Percentiles rank a stretch among this genome's conserved stretches.
Conservation (phyloP, 1,140 invertebrate species). For the Trialeurodes vaporariorum region DNA sequence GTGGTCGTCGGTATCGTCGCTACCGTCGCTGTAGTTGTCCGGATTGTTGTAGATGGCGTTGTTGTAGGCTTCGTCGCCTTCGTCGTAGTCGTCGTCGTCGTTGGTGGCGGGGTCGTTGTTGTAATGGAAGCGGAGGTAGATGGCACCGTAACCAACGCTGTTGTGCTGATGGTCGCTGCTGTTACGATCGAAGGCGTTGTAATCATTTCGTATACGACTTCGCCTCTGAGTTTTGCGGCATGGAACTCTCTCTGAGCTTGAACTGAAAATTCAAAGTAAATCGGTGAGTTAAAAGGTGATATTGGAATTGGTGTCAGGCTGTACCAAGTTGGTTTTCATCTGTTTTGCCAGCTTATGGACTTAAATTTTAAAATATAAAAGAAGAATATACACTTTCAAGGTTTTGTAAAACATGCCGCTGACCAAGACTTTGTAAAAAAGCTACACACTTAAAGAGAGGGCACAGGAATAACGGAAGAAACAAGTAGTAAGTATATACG, state of each 20-base stretch:
- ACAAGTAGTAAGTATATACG: too few relatives aligned
- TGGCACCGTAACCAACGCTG: constrained; percentile 28
- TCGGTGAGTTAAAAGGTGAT: too few relatives aligned
- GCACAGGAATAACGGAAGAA: too few relatives aligned
- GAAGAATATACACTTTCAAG: too few relatives aligned
- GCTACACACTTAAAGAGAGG: too few relatives aligned
- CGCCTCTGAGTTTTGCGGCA: constrained; percentile 45
- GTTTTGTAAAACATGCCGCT: too few relatives aligned
- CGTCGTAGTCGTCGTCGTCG: constrained; percentile 12
- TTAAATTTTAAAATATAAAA: too few relatives aligned
- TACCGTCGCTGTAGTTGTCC: constrained; percentile 39
- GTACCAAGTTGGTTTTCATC: too few relatives aligned
- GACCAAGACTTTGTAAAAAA: too few relatives aligned
- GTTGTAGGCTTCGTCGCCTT: constrained; percentile 13
- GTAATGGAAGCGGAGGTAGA: constrained; percentile 23
- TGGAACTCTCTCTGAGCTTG: constrained; percentile 82
- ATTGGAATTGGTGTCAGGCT: too few relatives aligned
- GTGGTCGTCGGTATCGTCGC: constrained; percentile 39
- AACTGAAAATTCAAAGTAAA: constrained; percentile 42
- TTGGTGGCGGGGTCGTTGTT: constrained; percentile 23
- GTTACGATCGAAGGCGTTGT: constrained; percentile 23
- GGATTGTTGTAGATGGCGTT: constrained; percentile 17
- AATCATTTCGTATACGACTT: constrained; percentile 27
- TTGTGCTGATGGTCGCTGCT: constrained; percentile 34
- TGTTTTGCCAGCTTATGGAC: too few relatives aligned